Base-by-base conservation (phyloP, 92 coral and sea anemone genomes). In the Palythoa grandiflora region DNA sequence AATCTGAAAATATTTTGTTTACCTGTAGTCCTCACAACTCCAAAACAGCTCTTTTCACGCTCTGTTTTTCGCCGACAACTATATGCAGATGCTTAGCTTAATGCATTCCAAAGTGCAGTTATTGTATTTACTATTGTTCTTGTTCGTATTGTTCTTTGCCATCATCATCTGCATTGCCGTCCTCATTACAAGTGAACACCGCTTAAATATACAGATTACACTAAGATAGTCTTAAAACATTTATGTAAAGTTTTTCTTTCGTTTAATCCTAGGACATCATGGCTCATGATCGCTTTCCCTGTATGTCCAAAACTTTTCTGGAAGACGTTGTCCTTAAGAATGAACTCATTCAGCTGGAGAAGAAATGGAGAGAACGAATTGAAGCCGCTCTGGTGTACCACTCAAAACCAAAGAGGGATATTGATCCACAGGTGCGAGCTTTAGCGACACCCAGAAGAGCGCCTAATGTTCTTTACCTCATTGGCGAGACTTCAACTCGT, bases 401-500 rank as follows among this genome's bases (percentile, higher is more conserved):
- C 39, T 65, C 79, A 1, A 80, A 79, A 75, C 92, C 94, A 3
- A 80, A 80, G 74, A 39, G 85, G 19, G 39, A 63, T 10, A 48
- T 68, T 6, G 72, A 44, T 68, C 85, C 44, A 63, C 39, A 59
- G 40, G 39, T 65, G 20, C 50, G 68, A 16, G 85, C 88, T 74
- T 54, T 19, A 38, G 91, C 77, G n/a, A 91, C 77, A 6, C 87
- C 91, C 37, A 88, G 94, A 39, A 91, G 92, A 77, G 89, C 98
- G 7, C 98, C 98, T 16, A 88, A 88, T 51, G 95, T 91, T 2
- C 86, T 94, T 52, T 94, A 94, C 70, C 88, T 94, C 71, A 90
- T 94, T 54, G 94, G 95, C 1, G 95, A 94, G 74, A 81, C 91
- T 16, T 90, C 92, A 53, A 87, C 91, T 59, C 87, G 92, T 28